Evolutionary conservation across 1,140 invertebrate genomes (phyloP).

Genomic region (Caenorhabditis tropicalis): DNA sequence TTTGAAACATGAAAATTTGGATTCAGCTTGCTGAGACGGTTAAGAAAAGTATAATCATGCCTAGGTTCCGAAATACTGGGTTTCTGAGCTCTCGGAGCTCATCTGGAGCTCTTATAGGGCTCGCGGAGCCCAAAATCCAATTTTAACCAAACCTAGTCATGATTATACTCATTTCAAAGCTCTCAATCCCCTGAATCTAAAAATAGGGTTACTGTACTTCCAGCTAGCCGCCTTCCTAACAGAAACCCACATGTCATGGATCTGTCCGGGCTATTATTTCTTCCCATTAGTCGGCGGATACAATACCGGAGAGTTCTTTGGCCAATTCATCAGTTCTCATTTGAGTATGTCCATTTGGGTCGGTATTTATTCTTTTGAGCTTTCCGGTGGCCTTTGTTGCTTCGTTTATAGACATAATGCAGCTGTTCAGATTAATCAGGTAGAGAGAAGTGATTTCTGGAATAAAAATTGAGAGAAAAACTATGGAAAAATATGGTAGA

Average conservation of each 20-base stretch:
- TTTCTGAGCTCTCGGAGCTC: too few species aligned
- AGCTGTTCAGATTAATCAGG: slow-evolving; percentile 16
- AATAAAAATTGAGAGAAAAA: background rate
- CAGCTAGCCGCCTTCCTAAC: background rate
- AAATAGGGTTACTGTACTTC: background rate
- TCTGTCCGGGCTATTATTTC: background rate
- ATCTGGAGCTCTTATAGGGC: too few species aligned
- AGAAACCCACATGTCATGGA: background rate
- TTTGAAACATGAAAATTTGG: too few species aligned
- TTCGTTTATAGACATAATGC: slow-evolving; percentile 16
- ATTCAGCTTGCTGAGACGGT: too few species aligned
- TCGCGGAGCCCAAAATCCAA: too few species aligned
- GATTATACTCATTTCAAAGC: too few species aligned
- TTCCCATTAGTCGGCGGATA: background rate
- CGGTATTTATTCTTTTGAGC: background rate
- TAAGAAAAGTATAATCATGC: too few species aligned
- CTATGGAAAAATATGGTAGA: too few species aligned
- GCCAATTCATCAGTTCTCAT: background rate
- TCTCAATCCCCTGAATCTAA: too few species aligned
- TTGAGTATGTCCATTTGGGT: background rate
- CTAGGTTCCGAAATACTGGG: too few species aligned
- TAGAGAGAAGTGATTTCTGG: background rate
- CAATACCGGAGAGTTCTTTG: background rate
- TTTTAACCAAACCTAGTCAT: too few species aligned
- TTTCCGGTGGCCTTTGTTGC: background rate